phyloP scores from a whole-genome alignment of 2,797 vertebrate species.

The Australoheros facetus region DNA sequence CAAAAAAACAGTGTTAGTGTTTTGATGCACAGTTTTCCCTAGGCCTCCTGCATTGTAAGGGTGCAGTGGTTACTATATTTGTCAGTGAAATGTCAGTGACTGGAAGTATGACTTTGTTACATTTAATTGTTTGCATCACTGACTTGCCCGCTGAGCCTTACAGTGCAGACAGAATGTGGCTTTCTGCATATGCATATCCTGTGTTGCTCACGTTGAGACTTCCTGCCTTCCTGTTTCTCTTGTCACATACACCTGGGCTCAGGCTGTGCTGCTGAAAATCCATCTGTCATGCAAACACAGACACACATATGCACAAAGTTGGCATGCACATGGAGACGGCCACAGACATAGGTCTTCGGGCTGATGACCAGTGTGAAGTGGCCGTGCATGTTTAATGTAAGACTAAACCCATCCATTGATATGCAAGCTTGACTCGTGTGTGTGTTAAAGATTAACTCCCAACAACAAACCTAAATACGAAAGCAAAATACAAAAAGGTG shows the following conservation, averaged over 20 bases:
- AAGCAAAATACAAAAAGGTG: too few species aligned
- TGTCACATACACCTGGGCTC: slow-evolving; percentile 72
- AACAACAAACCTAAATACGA: too few species aligned
- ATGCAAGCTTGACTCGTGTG: not conserved
- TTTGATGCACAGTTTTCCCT: not conserved
- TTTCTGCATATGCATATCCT: slow-evolving; percentile 66
- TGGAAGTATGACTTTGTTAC: not conserved
- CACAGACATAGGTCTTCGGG: not conserved
- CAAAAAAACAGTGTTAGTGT: accelerated
- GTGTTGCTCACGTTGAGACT: slow-evolving; percentile 68
- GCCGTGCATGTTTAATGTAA: not conserved
- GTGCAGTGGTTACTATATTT: not conserved
- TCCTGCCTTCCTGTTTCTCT: slow-evolving; percentile 76
- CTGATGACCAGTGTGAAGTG: not conserved
- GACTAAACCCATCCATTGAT: not conserved
- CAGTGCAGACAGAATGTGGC: slow-evolving; percentile 22
- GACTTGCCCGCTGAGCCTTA: slow-evolving; percentile 4
- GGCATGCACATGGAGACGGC: not conserved
- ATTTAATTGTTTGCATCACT: not conserved
- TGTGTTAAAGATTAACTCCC: not conserved
- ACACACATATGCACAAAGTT: not conserved
- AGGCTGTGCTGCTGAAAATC: slow-evolving; percentile 57
- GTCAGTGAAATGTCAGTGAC: not conserved
- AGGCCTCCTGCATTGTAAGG: not conserved
- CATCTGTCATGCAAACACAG: slow-evolving; percentile 55